phyloP scores from a whole-genome alignment of 1,140 invertebrate species.

The Polypedilum pembai region DNA sequence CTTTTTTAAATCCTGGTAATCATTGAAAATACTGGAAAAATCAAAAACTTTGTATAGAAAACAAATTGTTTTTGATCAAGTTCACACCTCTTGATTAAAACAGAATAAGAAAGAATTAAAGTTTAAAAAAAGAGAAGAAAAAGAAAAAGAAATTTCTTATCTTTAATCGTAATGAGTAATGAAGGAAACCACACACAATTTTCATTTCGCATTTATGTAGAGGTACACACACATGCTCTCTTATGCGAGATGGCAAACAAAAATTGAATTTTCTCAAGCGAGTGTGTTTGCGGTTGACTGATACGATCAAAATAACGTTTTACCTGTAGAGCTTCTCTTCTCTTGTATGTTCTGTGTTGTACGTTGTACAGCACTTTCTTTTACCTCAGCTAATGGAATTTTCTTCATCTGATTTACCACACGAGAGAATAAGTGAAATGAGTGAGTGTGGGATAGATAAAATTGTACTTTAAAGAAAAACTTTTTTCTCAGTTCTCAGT shows the following conservation, averaged over 20 bases:
- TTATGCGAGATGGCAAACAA: slow-evolving; percentile 1
- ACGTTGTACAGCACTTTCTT: background rate
- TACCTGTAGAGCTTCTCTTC: background rate
- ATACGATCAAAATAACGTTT: slow-evolving; percentile 13
- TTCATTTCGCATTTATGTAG: background rate
- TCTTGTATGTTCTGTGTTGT: background rate
- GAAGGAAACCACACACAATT: slow-evolving; percentile 22
- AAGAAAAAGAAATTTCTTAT: background rate
- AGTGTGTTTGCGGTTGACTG: slow-evolving; percentile 16
- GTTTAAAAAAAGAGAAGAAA: too few species aligned
- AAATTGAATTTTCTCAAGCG: slow-evolving; percentile 23
- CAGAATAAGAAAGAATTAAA: too few species aligned
- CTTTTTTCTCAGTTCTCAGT: too few species aligned
- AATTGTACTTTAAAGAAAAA: too few species aligned
- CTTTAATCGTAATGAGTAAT: slow-evolving; percentile 27
- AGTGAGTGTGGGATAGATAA: too few species aligned
- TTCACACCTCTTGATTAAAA: too few species aligned
- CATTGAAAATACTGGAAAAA: too few species aligned
- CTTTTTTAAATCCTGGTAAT: too few species aligned
- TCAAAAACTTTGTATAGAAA: too few species aligned
- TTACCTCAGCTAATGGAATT: slow-evolving; percentile 4
- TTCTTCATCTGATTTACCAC: slow-evolving; percentile 17
- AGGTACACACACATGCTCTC: background rate
- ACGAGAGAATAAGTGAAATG: background rate
- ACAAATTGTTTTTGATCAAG: too few species aligned